phyloP scores from a whole-genome alignment of 2,797 vertebrate genomes.

The Rhinophrynus dorsalis region DNA sequence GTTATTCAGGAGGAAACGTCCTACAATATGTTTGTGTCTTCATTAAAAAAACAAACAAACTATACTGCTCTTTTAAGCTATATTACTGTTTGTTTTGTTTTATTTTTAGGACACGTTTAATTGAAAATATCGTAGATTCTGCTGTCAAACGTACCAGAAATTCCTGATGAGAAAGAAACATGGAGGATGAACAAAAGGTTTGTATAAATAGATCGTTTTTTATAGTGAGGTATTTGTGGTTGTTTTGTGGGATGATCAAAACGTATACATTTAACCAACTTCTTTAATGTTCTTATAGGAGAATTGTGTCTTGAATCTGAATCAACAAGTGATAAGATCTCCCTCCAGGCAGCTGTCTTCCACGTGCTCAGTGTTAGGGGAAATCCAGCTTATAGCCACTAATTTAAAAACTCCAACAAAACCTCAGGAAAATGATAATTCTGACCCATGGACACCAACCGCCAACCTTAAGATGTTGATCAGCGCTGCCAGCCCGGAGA shows the following conservation, averaged over 20 bases:
- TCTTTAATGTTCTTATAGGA: slow-evolving; percentile 66
- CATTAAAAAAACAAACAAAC: too few relatives aligned
- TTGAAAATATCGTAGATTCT: neutral
- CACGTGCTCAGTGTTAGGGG: slow-evolving; percentile 50
- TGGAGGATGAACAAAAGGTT: slow-evolving; percentile 29
- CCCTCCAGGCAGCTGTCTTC: slow-evolving; percentile 61
- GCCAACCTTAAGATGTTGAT: slow-evolving; percentile 96
- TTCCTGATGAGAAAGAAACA: neutral
- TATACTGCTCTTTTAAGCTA: too few relatives aligned
- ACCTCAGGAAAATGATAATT: slow-evolving; percentile 66
- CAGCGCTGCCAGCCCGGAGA: slow-evolving; percentile 92
- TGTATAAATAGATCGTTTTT: neutral
- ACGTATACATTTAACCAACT: neutral
- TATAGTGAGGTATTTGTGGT: neutral
- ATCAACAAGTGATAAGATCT: slow-evolving; percentile 54
- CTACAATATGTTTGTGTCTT: too few relatives aligned
- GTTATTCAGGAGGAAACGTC: too few relatives aligned
- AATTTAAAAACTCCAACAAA: slow-evolving; percentile 87
- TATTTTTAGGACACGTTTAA: neutral
- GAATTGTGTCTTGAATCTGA: slow-evolving; percentile 68
- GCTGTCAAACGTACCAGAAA: too few relatives aligned
- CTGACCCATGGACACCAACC: slow-evolving; percentile 95
- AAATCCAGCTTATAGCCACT: slow-evolving; percentile 65
- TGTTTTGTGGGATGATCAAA: too few relatives aligned
- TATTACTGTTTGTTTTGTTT: too few relatives aligned